Conservation (phyloP, 1,140 invertebrate genomes). For the Orius insidiosus region DNA sequence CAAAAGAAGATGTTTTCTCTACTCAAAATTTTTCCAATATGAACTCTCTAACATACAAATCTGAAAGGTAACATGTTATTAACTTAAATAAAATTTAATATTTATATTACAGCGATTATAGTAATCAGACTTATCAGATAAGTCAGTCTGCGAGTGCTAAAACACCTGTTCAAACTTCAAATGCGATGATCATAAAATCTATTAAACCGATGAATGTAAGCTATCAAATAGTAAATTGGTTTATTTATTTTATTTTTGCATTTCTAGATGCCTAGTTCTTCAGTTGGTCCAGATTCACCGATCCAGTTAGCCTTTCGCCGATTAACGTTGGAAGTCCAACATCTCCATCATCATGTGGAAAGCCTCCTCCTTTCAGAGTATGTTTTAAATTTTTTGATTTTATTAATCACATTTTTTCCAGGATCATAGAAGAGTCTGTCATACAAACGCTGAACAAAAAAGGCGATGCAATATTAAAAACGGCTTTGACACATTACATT, state of each 20-base stretch:
- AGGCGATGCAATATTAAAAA: conserved; percentile 93
- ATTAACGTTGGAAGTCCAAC: conserved; percentile 18
- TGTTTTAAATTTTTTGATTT: conserved; percentile 6
- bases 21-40: too few relatives aligned
- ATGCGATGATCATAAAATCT: too few relatives aligned
- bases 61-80: background rate
- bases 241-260: background rate
- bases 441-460: conserved; percentile 96
- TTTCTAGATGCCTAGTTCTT: background rate
- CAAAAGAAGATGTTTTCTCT: background rate
- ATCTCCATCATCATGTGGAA: conserved; percentile 15
- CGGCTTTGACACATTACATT: conserved; percentile 87
- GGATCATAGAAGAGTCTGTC: conserved; percentile 59
- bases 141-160: background rate
- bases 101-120: background rate
- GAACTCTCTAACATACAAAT: background rate
- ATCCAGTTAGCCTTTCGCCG: conserved; percentile 19
- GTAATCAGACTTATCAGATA: background rate
- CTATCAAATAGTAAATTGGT: too few relatives aligned
- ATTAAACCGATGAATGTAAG: too few relatives aligned
- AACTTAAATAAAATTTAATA: background rate
- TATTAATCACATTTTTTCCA: conserved; percentile 20
- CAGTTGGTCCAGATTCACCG: conserved; percentile 16
- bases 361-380: conserved; percentile 20
- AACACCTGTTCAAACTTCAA: too few relatives aligned